A percentile compares a stretch with the other conserved stretches of the same genome.
phyloP scores from a whole-genome alignment of 2,797 vertebrate genomes.

The Ciconia nigra region DNA sequence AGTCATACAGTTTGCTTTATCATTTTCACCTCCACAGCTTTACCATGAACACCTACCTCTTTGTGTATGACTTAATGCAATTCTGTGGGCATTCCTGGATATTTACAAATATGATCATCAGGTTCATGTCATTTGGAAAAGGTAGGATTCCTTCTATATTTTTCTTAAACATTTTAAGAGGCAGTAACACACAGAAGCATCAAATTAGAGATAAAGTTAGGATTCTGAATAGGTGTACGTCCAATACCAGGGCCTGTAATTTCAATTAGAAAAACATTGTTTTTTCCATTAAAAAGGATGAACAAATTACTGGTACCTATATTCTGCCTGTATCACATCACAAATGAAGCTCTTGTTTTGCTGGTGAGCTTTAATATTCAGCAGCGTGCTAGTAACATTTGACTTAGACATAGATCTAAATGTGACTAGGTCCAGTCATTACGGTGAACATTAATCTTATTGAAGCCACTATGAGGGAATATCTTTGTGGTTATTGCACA shows the following conservation, averaged over 20 bases:
- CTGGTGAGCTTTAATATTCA: not conserved
- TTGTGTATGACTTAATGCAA: constrained; percentile 90
- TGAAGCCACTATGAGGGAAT: not conserved
- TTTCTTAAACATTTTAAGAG: not conserved
- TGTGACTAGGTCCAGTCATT: not conserved
- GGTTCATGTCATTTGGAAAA: constrained; percentile 90
- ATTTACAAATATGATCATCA: constrained; percentile 88
- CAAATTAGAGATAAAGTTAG: not conserved
- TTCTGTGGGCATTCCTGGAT: constrained; percentile 98
- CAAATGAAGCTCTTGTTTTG: not conserved
- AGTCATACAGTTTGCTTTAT: not conserved
- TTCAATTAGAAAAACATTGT: not conserved
- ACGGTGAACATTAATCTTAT: not conserved
- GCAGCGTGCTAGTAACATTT: not conserved
- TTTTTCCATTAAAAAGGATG: not conserved
- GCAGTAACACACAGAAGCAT: not conserved
- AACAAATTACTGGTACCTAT: not conserved
- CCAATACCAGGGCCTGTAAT: not conserved
- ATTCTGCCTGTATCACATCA: not conserved
- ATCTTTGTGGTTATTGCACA: not conserved
- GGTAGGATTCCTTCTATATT: constrained; percentile 73
- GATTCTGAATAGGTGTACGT: not conserved
- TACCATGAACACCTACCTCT: constrained; percentile 82
- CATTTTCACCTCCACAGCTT: constrained; percentile 72
- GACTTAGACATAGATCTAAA: not conserved